phyloP scores from a whole-genome alignment of 1,140 invertebrate species.

The Bombus huntii region DNA sequence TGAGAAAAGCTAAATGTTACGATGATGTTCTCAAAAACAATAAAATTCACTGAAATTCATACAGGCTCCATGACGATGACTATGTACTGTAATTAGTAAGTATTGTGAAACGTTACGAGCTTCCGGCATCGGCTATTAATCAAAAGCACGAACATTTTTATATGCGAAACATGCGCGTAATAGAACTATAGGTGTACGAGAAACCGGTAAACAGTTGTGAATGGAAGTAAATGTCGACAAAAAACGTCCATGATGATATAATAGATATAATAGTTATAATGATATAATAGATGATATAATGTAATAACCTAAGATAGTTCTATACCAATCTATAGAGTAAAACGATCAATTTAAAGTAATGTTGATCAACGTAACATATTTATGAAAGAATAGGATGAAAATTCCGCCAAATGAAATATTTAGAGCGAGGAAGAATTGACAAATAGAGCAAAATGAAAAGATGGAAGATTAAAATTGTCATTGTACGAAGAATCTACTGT shows the following conservation, averaged over 20 bases:
- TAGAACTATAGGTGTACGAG: too few species aligned
- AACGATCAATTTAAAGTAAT: background rate
- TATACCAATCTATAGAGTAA: too few species aligned
- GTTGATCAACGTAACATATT: background rate
- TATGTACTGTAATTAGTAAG: background rate
- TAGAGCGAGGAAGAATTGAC: background rate
- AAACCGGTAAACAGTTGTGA: slow-evolving; percentile 1
- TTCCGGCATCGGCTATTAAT: background rate
- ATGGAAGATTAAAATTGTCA: background rate
- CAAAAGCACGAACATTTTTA: background rate
- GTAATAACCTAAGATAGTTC: too few species aligned
- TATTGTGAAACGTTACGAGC: background rate
- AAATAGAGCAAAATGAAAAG: background rate
- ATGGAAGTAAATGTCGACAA: background rate
- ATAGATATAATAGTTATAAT: background rate
- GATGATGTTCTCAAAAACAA: background rate
- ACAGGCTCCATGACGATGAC: background rate
- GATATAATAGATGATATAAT: too few species aligned
- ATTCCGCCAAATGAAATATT: background rate
- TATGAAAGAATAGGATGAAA: background rate
- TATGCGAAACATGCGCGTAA: background rate
- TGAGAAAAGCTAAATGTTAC: background rate
- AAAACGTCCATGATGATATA: background rate
- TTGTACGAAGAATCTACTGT: too few species aligned
- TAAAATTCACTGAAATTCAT: background rate